Percentiles rank a stretch among this genome's conserved stretches.
phyloP scores from a whole-genome alignment of 2,797 vertebrate species.

The Lepus oiostolus region DNA sequence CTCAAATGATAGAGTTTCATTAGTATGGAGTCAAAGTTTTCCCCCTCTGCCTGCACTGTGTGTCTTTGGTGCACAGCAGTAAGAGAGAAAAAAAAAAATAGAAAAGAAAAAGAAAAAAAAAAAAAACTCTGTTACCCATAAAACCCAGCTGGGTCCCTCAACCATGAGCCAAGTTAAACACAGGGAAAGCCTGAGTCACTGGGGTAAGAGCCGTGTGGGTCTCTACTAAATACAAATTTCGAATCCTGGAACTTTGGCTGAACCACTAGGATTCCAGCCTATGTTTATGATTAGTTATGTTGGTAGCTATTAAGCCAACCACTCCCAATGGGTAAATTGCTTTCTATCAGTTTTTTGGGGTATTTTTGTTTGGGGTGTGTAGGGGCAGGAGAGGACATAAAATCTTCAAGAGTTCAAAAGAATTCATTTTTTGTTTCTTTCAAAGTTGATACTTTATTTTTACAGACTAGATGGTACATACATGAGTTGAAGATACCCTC shows the following conservation, averaged over 20 bases:
- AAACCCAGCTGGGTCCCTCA: constrained; percentile 38
- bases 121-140: background rate
- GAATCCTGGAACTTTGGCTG: background rate
- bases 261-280: background rate
- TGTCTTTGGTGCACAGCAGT: background rate
- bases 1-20: constrained; percentile 79
- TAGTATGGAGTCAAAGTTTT: constrained; percentile 72
- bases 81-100: background rate
- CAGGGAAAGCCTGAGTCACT: background rate
- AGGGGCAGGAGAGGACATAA: background rate
- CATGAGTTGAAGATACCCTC: background rate
- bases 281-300: constrained; percentile 16
- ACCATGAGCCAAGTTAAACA: background rate
- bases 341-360: background rate
- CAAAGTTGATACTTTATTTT: background rate
- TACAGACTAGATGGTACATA: background rate
- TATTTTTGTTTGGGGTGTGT: background rate
- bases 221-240: background rate
- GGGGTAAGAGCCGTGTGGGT: background rate
- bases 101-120: too few relatives aligned
- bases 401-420: constrained; percentile 40
- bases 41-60: constrained; percentile 39
- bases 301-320: background rate
- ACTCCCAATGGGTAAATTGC: background rate
- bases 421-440: background rate